Conservation (phyloP, 2,888 invertebrate genomes). For the Liodrosophila aerea region DNA sequence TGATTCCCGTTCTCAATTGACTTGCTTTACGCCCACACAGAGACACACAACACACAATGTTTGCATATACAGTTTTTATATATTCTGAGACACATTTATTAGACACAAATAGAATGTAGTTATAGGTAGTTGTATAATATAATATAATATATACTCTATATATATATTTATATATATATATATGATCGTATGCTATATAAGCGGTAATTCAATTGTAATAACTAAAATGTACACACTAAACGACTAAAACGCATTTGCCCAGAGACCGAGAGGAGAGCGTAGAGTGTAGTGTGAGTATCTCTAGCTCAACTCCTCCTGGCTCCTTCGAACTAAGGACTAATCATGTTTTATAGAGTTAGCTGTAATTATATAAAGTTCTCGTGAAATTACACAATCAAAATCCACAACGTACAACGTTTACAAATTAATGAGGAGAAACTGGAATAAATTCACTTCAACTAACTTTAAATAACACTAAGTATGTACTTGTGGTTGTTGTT, state of each 20-base stretch:
- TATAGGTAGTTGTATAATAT: slow-evolving; percentile 40
- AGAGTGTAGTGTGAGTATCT: slow-evolving; percentile 1
- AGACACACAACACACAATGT: slow-evolving; percentile 26
- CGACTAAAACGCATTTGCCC: slow-evolving; percentile 68
- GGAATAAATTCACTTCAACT: slow-evolving; percentile 73
- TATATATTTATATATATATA: too few relatives aligned
- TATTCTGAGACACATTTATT: slow-evolving; percentile 78
- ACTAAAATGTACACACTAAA: slow-evolving; percentile 76
- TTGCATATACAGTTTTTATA: slow-evolving; percentile 68
- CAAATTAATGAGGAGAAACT: slow-evolving; percentile 73
- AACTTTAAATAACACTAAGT: slow-evolving; percentile 46
- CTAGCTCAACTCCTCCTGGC: neutral
- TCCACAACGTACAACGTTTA: slow-evolving; percentile 64
- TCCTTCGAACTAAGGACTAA: slow-evolving; percentile 58
- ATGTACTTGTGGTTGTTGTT: slow-evolving; percentile 29
- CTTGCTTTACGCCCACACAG: slow-evolving; percentile 58
- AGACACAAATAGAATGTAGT: slow-evolving; percentile 77
- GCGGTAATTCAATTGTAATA: slow-evolving; percentile 65
- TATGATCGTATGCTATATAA: slow-evolving; percentile 63
- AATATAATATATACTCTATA: slow-evolving; percentile 41
- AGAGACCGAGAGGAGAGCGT: slow-evolving; percentile 22
- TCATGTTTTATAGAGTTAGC: slow-evolving; percentile 41
- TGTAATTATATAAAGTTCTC: slow-evolving; percentile 34
- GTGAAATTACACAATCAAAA: slow-evolving; percentile 27
- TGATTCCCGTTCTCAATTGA: slow-evolving; percentile 20